phyloP scores from a whole-genome alignment of 2,797 vertebrate species.

The Ataeniobius toweri region DNA sequence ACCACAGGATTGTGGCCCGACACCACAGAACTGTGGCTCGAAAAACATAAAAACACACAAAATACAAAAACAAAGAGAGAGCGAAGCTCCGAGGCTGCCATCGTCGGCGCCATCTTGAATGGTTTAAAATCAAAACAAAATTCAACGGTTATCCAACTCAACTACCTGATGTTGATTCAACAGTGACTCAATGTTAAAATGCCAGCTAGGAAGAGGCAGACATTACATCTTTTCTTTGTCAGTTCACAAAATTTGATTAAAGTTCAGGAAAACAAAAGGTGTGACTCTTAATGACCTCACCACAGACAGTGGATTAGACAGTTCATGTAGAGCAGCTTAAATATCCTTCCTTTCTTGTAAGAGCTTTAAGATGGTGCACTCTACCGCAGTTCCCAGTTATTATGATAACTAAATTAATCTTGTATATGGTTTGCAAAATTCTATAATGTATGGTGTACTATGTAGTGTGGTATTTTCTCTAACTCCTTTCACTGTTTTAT shows the following conservation, averaged over 20 bases:
- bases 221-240: not conserved
- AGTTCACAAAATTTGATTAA: not conserved
- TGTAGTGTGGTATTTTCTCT: conserved; percentile 9
- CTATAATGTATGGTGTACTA: conserved; percentile 19
- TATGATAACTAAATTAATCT: conserved; percentile 20
- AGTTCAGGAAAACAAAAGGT: not conserved
- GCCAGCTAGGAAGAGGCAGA: not conserved
- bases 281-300: not conserved
- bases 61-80: too few relatives aligned
- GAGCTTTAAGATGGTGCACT: conserved; percentile 9
- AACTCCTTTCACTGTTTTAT: conserved; percentile 1
- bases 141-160: too few relatives aligned
- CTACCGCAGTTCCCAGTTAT: conserved; percentile 19
- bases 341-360: not conserved
- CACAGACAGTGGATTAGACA: not conserved
- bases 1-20: too few relatives aligned
- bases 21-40: too few relatives aligned
- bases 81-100: too few relatives aligned
- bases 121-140: too few relatives aligned
- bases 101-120: too few relatives aligned
- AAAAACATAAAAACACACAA: too few relatives aligned
- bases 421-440: conserved; percentile 21
- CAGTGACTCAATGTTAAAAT: too few relatives aligned
- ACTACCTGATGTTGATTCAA: too few relatives aligned
- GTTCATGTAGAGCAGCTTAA: not conserved